These are phyloP conservation scores for Pteruthius melanotis DNA, from an alignment of 2,113 vertebrate species.

Conservation along the genomic window DNA sequence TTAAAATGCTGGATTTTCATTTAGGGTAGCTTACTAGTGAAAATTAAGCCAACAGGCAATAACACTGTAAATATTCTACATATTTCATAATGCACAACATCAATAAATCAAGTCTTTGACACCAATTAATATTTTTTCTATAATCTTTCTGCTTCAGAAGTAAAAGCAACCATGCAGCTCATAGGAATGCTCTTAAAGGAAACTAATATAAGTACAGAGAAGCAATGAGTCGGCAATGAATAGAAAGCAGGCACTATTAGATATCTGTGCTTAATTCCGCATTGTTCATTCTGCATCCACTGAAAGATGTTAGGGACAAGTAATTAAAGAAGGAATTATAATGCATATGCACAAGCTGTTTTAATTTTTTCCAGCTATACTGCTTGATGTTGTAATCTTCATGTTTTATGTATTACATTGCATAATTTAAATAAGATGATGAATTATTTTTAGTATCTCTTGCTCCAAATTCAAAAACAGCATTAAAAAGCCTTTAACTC, in stretches of 20 bases:
- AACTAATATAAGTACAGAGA: not conserved
- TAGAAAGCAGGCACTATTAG: not conserved
- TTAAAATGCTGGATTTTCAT: not conserved
- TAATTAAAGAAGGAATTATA: slow-evolving; percentile 1
- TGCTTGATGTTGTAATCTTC: not conserved
- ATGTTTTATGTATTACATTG: not conserved
- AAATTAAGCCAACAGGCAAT: not conserved
- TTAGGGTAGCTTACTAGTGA: not conserved
- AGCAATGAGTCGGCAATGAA: not conserved
- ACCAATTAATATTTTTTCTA: not conserved
- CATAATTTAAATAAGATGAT: not conserved
- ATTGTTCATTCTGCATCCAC: not conserved
- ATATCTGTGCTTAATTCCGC: not conserved
- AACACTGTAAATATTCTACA: not conserved
- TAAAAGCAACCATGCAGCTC: not conserved
- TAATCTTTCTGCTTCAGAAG: not conserved
- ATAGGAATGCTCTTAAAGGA: not conserved
- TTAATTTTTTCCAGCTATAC: not conserved
- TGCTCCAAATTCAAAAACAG: not conserved
- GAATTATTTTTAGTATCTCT: not conserved
- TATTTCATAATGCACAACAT: not conserved
- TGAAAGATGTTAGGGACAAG: not conserved
- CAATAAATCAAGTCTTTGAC: not conserved
- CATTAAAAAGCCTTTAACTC: not conserved
- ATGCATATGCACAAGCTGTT: not conserved